A percentile compares a stretch with the other conserved stretches of the same genome.
phyloP scores from a whole-genome alignment of 2,888 invertebrate species.

The Troides helena region DNA sequence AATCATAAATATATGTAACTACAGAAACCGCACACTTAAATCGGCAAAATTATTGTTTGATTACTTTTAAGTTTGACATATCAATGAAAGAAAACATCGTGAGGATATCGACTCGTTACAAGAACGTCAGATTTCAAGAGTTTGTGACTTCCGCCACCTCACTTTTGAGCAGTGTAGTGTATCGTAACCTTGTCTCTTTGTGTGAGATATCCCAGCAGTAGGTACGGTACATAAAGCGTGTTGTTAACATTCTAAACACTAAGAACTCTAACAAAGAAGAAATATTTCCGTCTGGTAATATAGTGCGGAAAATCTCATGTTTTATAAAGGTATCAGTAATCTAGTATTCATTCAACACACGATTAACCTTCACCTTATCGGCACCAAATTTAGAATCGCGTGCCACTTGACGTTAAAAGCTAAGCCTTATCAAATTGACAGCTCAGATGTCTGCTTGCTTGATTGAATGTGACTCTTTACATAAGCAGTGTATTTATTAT shows the following conservation, averaged over 20 bases:
- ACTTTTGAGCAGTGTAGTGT: no score
- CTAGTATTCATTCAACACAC: constrained; percentile 35
- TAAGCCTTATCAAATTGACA: constrained; percentile 17
- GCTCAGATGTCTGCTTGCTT: constrained; percentile 5
- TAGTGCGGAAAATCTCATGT: background rate
- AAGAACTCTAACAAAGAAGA: background rate
- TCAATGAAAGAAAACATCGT: no score
- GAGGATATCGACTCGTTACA: no score
- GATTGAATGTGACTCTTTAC: constrained; percentile 34
- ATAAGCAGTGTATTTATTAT: constrained; percentile 20
- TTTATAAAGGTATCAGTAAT: constrained; percentile 6
- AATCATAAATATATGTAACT: no score
- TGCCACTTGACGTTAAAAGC: constrained; percentile 38
- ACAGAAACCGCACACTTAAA: no score
- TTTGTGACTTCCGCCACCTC: no score
- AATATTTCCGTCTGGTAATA: no score
- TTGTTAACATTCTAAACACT: background rate
- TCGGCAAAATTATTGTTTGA: no score
- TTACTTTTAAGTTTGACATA: no score
- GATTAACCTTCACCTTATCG: constrained; percentile 65
- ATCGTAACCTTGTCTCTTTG: no score
- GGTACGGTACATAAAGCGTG: background rate
- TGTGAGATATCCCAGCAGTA: no score
- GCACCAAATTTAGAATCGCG: constrained; percentile 52
- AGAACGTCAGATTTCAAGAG: no score